Conservation (phyloP, 1,140 invertebrate species). For the Colletes latitarsis region DNA sequence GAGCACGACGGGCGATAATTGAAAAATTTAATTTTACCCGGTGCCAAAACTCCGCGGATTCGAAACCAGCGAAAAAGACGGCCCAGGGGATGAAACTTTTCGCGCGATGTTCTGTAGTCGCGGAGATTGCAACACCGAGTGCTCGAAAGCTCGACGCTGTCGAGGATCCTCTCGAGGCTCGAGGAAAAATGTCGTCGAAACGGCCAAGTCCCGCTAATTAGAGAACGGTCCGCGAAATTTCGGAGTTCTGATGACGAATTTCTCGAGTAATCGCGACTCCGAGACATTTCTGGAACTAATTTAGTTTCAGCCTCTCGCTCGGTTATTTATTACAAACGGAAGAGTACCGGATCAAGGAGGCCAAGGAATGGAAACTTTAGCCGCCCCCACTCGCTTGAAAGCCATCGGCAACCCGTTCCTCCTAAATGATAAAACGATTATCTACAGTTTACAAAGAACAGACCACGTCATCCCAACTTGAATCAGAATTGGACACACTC, state of each 20-base stretch:
- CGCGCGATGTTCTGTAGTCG: neutral
- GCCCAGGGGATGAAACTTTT: neutral
- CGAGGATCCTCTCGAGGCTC: conserved; percentile 28
- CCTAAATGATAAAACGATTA: no score
- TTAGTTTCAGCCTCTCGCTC: no score
- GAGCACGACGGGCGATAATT: conserved; percentile 6
- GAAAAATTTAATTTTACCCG: conserved; percentile 30
- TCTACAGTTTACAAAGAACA: no score
- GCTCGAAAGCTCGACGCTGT: conserved; percentile 32
- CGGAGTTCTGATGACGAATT: neutral
- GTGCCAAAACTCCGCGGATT: conserved; percentile 3
- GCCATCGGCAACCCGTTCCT: no score
- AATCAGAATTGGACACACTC: no score
- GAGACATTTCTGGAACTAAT: neutral
- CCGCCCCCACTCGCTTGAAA: no score
- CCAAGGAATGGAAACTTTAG: no score
- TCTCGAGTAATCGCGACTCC: neutral
- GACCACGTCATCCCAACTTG: no score
- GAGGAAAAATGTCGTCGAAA: conserved; percentile 31
- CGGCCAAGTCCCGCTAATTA: conserved; percentile 49
- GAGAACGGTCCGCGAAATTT: conserved; percentile 28
- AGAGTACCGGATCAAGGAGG: no score
- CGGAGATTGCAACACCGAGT: neutral
- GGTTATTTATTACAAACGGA: no score
- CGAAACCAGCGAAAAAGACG: neutral